Percentiles rank a stretch among this genome's conserved stretches.
Conservation (phyloP, 2,113 vertebrate genomes). For the Bubo scandiacus region DNA sequence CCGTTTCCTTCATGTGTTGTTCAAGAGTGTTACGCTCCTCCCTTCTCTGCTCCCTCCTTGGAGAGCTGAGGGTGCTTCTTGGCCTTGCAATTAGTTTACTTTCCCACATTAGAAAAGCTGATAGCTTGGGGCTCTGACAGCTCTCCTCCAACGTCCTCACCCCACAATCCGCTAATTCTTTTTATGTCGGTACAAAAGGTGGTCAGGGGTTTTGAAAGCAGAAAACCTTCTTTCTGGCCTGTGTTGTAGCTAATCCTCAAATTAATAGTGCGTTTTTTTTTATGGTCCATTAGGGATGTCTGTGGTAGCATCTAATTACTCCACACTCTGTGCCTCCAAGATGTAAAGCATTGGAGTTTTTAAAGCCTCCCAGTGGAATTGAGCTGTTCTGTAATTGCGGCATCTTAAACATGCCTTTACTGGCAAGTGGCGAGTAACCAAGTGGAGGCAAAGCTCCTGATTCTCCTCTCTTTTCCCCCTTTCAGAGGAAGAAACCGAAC, state of each 20-base stretch:
- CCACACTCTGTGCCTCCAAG: slow-evolving; percentile 12
- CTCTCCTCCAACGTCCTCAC: neutral
- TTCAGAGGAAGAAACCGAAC: slow-evolving; percentile 68
- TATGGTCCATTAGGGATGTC: slow-evolving; percentile 48
- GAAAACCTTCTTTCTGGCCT: neutral
- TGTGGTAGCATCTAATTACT: slow-evolving; percentile 54
- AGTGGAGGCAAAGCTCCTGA: neutral
- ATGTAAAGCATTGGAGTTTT: slow-evolving; percentile 34
- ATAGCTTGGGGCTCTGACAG: slow-evolving; percentile 5
- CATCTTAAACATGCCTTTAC: neutral
- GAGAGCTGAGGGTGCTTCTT: slow-evolving; percentile 10
- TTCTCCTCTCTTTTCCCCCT: neutral
- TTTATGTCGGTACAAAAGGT: slow-evolving; percentile 11
- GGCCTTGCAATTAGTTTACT: slow-evolving; percentile 14
- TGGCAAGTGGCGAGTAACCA: neutral
- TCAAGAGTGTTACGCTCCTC: neutral
- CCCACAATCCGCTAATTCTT: neutral
- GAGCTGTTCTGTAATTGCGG: slow-evolving; percentile 28
- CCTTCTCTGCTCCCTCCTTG: neutral
- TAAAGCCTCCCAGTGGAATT: slow-evolving; percentile 25
- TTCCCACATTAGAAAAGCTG: slow-evolving; percentile 14
- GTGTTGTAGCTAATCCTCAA: slow-evolving; percentile 36
- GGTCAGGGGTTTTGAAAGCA: slow-evolving; percentile 23
- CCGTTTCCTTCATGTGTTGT: neutral
- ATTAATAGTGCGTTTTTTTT: slow-evolving; percentile 33